Conservation (phyloP, 2,797 vertebrate genomes). For the Poecilia wingei region DNA sequence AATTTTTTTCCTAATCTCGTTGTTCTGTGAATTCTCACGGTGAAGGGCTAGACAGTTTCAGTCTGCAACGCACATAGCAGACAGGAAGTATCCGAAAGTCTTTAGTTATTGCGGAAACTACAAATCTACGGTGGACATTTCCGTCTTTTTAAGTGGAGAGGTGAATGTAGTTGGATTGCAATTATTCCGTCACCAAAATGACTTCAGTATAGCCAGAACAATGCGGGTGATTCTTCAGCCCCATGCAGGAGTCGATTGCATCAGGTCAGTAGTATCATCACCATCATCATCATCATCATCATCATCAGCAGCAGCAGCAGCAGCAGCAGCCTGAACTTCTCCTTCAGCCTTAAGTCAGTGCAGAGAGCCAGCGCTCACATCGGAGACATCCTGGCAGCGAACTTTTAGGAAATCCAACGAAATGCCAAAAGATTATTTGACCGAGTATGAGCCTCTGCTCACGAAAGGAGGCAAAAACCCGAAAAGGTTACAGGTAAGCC, state of each 20-base stretch:
- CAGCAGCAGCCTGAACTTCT: constrained; percentile 31
- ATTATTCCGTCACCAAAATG: not conserved
- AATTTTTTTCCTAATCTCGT: not conserved
- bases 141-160: not conserved
- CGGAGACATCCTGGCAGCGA: not conserved
- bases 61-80: not conserved
- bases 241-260: constrained; percentile 30
- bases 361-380: constrained; percentile 11
- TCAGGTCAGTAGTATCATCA: constrained; percentile 44
- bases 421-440: constrained; percentile 58
- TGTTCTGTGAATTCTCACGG: not conserved
- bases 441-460: constrained; percentile 77
- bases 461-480: constrained; percentile 46
- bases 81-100: not conserved
- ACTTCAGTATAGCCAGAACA: not conserved
- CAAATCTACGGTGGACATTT: not conserved
- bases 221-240: constrained; percentile 13
- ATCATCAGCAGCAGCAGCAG: constrained; percentile 27
- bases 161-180: not conserved
- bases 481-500: constrained; percentile 61
- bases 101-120: not conserved
- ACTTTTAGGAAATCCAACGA: constrained; percentile 13
- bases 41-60: not conserved
- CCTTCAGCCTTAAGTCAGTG: constrained; percentile 16
- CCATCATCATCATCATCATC: not conserved